phyloP scores from a whole-genome alignment of 2,113 vertebrate species.

The Promerops cafer region DNA sequence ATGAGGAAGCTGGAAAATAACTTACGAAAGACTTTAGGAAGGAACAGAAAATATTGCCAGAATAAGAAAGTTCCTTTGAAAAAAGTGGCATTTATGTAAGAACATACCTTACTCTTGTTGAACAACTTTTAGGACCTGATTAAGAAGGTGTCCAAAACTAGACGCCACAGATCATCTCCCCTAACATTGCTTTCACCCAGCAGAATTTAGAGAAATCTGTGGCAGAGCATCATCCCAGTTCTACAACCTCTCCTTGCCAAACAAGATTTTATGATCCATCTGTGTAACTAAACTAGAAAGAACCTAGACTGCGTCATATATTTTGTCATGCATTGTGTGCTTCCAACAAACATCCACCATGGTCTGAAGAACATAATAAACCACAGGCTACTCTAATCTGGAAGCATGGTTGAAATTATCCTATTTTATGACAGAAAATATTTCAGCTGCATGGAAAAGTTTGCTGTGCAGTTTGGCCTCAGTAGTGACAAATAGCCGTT shows the following conservation, averaged over 20 bases:
- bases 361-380: background rate
- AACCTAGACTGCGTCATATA: accelerated
- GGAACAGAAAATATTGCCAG: background rate
- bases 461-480: background rate
- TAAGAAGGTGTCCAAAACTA: background rate
- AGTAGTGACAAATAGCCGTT: accelerated
- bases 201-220: background rate
- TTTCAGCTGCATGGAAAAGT: background rate
- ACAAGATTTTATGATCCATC: background rate
- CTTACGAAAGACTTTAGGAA: background rate
- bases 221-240: background rate
- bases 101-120: background rate
- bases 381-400: background rate
- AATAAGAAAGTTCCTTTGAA: background rate
- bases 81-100: background rate
- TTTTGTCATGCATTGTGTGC: accelerated
- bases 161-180: background rate
- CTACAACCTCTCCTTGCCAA: background rate
- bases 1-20: background rate
- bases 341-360: background rate
- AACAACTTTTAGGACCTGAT: background rate
- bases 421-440: background rate
- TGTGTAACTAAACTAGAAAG: background rate
- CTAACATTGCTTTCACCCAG: background rate
- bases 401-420: background rate